Evolutionary conservation across 2,797 vertebrate species (phyloP).

Genomic region (Petrocephalus schoutedeni): DNA sequence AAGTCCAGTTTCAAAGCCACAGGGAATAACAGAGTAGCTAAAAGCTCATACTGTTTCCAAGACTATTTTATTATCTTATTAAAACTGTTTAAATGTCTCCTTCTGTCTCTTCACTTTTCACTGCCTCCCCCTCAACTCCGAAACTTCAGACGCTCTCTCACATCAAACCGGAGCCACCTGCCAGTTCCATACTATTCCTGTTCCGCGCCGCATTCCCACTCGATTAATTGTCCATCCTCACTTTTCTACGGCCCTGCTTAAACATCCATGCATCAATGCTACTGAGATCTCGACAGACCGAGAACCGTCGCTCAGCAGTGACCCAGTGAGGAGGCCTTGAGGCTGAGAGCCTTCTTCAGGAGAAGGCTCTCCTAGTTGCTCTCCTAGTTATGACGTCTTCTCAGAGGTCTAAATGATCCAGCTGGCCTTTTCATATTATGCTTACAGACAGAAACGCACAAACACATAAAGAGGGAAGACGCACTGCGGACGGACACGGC

Average conservation of each 20-base stretch:
- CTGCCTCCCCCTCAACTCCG: not conserved
- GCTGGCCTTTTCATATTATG: not conserved
- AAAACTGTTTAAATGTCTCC: constrained; percentile 20
- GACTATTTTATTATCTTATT: not conserved
- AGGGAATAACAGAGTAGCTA: not conserved
- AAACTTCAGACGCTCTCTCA: constrained; percentile 4
- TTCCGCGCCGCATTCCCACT: not conserved
- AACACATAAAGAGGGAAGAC: not conserved
- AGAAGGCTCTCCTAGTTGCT: not conserved
- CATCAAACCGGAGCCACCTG: constrained; percentile 5
- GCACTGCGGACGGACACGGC: not conserved
- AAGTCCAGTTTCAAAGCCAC: not conserved
- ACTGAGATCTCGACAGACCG: not conserved
- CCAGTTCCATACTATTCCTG: not conserved
- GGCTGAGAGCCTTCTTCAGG: not conserved
- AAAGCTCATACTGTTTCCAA: not conserved
- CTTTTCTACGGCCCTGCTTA: not conserved
- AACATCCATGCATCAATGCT: not conserved
- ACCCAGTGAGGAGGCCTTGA: not conserved
- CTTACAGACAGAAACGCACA: not conserved
- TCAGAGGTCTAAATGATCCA: not conserved
- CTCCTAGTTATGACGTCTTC: not conserved
- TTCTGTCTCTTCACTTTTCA: not conserved
- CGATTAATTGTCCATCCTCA: not conserved
- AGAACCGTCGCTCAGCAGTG: not conserved